Evolutionary conservation across 2,113 vertebrate species (phyloP).

Genomic region (Bolborhynchus lineola): DNA sequence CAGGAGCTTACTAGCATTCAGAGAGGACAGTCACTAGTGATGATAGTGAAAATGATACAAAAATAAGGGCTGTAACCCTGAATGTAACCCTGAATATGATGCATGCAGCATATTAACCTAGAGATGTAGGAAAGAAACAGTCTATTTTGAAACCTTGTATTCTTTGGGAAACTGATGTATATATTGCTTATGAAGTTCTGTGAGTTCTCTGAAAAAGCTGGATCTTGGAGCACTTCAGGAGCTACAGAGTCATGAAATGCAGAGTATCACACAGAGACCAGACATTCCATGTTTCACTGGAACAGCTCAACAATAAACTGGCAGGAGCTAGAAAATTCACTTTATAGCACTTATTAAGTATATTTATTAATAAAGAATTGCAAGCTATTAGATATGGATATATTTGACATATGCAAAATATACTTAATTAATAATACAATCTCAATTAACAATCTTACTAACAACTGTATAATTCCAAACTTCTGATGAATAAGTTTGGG

Average conservation of each 20-base stretch:
- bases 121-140: background rate
- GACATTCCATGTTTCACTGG: background rate
- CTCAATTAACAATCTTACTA: background rate
- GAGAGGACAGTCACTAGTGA: background rate
- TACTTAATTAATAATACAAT: background rate
- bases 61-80: background rate
- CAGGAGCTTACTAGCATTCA: background rate
- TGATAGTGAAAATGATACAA: background rate
- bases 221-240: background rate
- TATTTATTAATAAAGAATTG: background rate
- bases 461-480: background rate
- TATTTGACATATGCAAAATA: fast-evolving
- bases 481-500: background rate
- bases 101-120: background rate
- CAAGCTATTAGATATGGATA: background rate
- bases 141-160: background rate
- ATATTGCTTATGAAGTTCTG: background rate
- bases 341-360: background rate
- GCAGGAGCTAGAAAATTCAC: background rate
- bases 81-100: background rate
- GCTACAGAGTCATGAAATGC: background rate
- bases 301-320: background rate
- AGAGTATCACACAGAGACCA: background rate
- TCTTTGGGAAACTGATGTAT: background rate
- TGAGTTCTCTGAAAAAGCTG: background rate